Conservation (phyloP, 1,140 invertebrate genomes). For the Pteromalus puparum region DNA sequence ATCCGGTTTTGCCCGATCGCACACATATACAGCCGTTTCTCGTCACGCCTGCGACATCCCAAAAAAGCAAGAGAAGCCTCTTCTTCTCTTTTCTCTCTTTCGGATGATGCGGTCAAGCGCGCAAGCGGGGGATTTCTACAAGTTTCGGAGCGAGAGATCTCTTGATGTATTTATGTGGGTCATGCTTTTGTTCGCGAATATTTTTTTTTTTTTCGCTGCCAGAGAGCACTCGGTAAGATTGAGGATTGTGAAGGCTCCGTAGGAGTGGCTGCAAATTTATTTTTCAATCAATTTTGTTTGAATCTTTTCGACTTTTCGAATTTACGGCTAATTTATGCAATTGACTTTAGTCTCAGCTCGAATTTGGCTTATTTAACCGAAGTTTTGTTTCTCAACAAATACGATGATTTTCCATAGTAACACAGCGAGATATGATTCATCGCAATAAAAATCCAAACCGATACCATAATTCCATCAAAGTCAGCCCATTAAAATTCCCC, state of each 20-base stretch:
- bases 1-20: constrained; percentile 66
- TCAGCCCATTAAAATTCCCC: background rate
- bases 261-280: constrained; percentile 28
- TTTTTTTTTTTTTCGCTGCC: background rate
- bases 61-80: constrained; percentile 51
- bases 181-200: background rate
- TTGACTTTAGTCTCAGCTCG: background rate
- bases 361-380: background rate
- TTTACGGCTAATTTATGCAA: constrained; percentile 31
- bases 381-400: too few relatives aligned
- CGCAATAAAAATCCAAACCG: background rate
- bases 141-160: background rate
- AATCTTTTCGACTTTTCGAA: background rate
- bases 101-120: background rate
- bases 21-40: constrained; percentile 43
- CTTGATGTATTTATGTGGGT: constrained; percentile 32
- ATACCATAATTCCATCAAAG: background rate
- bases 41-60: constrained; percentile 67
- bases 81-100: constrained; percentile 1
- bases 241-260: background rate
- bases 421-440: too few relatives aligned
- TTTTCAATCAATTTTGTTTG: constrained; percentile 35
- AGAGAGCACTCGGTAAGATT: background rate
- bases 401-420: too few relatives aligned
- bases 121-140: background rate